These are phyloP conservation scores for Drosophila kambysellisi DNA, from an alignment of 2,888 invertebrate genomes.

Conservation along the genomic window DNA sequence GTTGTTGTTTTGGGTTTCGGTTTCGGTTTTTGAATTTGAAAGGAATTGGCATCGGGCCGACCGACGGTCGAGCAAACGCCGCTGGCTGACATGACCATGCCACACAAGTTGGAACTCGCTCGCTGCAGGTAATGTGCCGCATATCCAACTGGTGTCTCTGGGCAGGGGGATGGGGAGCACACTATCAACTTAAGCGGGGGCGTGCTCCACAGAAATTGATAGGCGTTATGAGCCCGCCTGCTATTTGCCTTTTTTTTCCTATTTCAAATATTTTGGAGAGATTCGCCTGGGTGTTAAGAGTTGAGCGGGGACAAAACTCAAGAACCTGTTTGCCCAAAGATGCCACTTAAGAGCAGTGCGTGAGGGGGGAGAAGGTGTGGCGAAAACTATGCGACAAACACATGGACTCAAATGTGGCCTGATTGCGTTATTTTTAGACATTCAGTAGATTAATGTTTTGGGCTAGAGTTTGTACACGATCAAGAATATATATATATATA, in stretches of 20 bases:
- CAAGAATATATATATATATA: background rate
- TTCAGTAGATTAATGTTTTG: background rate
- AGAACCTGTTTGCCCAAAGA: constrained; percentile 19
- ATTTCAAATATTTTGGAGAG: constrained; percentile 5
- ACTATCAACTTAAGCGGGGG: constrained; percentile 24
- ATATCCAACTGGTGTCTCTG: constrained; percentile 3
- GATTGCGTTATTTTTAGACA: background rate
- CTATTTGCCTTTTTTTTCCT: background rate
- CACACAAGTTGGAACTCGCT: constrained; percentile 60
- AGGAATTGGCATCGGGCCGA: constrained; percentile 59
- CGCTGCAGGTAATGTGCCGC: constrained; percentile 44
- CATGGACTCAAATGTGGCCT: background rate
- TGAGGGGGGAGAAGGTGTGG: background rate
- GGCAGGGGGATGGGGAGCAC: background rate
- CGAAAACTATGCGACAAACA: background rate
- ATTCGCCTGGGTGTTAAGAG: constrained; percentile 42
- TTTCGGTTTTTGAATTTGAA: constrained; percentile 49
- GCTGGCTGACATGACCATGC: constrained; percentile 69
- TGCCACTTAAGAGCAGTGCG: background rate
- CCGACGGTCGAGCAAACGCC: constrained; percentile 35
- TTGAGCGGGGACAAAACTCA: constrained; percentile 16
- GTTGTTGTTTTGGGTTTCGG: constrained; percentile 37
- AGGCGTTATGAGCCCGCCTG: constrained; percentile 41
- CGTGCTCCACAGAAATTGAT: constrained; percentile 53
- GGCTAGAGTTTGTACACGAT: background rate